Percentiles rank a stretch among this genome's conserved stretches.
phyloP scores from a whole-genome alignment of 2,888 invertebrate species.

The Dicycla oo region DNA sequence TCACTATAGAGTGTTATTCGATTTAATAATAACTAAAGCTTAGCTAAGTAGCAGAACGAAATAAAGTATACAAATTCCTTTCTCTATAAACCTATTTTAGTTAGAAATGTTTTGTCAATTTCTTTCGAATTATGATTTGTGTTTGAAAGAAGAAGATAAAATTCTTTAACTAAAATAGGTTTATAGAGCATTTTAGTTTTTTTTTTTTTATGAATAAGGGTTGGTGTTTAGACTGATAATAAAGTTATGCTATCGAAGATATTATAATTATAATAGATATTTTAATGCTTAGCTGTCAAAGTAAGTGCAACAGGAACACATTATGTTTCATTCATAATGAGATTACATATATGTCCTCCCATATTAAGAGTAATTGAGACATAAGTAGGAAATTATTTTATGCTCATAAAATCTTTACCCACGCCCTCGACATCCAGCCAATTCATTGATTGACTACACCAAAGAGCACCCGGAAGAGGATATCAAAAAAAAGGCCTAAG shows the following conservation, averaged over 20 bases:
- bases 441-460: conserved; percentile 20
- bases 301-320: neutral
- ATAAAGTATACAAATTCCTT: too few relatives aligned
- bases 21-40: conserved; percentile 6
- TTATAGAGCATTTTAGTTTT: too few relatives aligned
- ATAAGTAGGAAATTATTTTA: neutral
- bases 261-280: too few relatives aligned
- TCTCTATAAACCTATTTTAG: too few relatives aligned
- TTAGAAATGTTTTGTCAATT: too few relatives aligned
- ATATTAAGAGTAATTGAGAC: neutral
- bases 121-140: too few relatives aligned
- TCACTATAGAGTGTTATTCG: conserved; percentile 4
- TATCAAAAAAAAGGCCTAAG: conserved; percentile 51
- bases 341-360: neutral
- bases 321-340: neutral
- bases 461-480: conserved; percentile 57
- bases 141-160: too few relatives aligned
- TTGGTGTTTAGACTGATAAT: neutral
- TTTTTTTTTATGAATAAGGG: too few relatives aligned
- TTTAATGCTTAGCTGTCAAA: neutral
- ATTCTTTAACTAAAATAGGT: too few relatives aligned
- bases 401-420: neutral
- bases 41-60: conserved; percentile 1
- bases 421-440: neutral
- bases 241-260: neutral